These are phyloP conservation scores for Paguma larvata DNA, from an alignment of 2,797 vertebrate species.

Conservation along the genomic window DNA sequence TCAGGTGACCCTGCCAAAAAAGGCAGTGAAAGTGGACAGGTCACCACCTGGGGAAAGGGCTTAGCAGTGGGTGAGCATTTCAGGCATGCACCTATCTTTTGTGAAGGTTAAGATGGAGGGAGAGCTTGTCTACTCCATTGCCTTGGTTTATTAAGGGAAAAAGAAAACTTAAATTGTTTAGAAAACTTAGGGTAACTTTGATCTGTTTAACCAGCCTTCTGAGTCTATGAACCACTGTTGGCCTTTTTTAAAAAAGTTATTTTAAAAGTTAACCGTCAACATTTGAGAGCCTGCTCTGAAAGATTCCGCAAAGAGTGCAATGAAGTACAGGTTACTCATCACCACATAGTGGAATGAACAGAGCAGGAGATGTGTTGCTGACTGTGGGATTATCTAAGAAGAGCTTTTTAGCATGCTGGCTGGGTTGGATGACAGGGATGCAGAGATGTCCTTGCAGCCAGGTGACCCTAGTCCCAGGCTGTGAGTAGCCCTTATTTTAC, in stretches of 20 bases:
- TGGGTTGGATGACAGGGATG: not conserved
- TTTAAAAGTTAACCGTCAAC: not conserved
- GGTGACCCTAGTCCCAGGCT: not conserved
- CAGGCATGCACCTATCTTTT: not conserved
- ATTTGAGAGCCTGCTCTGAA: not conserved
- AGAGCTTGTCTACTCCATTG: not conserved
- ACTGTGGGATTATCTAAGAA: not conserved
- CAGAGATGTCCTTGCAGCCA: not conserved
- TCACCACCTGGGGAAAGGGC: not conserved
- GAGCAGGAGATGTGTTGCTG: not conserved
- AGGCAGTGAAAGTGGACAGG: not conserved
- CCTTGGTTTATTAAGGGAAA: not conserved
- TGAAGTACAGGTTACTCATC: not conserved
- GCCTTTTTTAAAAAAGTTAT: not conserved
- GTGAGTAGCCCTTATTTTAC: not conserved
- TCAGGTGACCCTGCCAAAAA: not conserved
- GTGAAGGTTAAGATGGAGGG: not conserved
- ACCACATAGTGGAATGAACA: not conserved
- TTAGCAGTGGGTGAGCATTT: not conserved
- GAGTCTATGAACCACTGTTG: not conserved
- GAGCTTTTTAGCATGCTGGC: not conserved
- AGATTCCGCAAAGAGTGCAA: not conserved
- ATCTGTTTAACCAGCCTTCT: not conserved
- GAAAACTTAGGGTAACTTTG: not conserved
- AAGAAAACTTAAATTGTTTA: conserved; percentile 14